Percentiles rank a stretch among this genome's conserved stretches.
Conservation (phyloP, 2,888 invertebrate genomes). For the Leptopilina syphax region DNA sequence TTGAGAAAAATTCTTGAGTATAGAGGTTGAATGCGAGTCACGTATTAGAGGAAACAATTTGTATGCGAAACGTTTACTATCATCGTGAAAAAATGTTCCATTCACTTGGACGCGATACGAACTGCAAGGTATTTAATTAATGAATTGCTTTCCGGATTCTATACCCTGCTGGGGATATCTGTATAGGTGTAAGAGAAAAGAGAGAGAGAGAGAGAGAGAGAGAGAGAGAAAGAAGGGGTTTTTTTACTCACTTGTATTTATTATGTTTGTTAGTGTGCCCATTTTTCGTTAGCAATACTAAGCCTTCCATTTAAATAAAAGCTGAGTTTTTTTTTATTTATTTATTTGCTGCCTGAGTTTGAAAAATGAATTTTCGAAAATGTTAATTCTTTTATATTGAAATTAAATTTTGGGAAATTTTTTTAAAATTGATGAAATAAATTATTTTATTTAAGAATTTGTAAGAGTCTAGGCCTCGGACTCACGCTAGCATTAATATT, state of each 20-base stretch:
- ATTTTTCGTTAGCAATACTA: not conserved
- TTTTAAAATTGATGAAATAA: not conserved
- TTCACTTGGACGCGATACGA: slow-evolving; percentile 39
- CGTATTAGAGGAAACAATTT: slow-evolving; percentile 43
- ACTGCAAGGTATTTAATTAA: slow-evolving; percentile 48
- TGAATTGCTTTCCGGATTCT: slow-evolving; percentile 44
- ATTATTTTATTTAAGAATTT: no score
- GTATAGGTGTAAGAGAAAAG: not conserved
- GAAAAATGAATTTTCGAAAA: not conserved
- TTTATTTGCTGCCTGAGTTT: not conserved
- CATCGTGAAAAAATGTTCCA: slow-evolving; percentile 43
- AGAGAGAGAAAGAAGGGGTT: not conserved
- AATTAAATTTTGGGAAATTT: not conserved
- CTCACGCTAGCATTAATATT: no score
- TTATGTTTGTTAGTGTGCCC: slow-evolving; percentile 9
- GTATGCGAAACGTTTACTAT: slow-evolving; percentile 42
- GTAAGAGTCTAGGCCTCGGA: no score
- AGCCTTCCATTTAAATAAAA: slow-evolving; percentile 6
- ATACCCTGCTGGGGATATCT: not conserved
- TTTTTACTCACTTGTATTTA: not conserved
- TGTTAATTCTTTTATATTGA: not conserved
- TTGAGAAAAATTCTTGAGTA: slow-evolving; percentile 20
- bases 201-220: no score
- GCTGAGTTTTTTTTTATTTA: not conserved
- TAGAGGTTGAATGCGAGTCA: slow-evolving; percentile 41